Conservation (phyloP, 2,888 invertebrate genomes). For the Microctonus hyperodae region DNA sequence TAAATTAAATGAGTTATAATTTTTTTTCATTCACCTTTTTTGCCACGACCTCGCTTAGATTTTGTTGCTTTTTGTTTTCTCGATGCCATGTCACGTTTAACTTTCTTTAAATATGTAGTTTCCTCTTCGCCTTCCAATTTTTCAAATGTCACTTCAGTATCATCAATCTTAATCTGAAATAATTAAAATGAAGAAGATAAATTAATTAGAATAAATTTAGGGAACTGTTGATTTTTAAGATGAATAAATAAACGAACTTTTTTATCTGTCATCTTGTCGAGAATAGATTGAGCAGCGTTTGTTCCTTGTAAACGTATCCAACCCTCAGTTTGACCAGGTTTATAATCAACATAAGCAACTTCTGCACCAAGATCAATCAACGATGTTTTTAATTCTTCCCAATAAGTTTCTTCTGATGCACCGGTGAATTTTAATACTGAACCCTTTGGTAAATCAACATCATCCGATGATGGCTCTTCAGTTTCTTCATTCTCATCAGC, state of each 20-base stretch:
- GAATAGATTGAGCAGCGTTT: conserved; percentile 72
- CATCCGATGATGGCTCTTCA: conserved; percentile 41
- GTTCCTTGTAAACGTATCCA: conserved; percentile 76
- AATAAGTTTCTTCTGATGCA: conserved; percentile 68
- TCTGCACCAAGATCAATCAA: conserved; percentile 69
- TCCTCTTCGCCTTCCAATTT: conserved; percentile 58
- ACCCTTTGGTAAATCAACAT: conserved; percentile 70
- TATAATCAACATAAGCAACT: conserved; percentile 79
- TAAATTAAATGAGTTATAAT: no score
- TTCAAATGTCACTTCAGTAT: conserved; percentile 46
- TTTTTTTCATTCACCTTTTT: no score
- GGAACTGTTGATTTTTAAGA: not conserved
- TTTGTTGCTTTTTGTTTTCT: conserved; percentile 63
- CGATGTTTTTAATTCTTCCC: conserved; percentile 79
- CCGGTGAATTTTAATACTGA: conserved; percentile 77
- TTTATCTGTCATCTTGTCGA: conserved; percentile 71
- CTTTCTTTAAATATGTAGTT: conserved; percentile 50
- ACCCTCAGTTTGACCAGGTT: conserved; percentile 76
- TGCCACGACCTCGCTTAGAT: conserved; percentile 61
- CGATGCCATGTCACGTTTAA: conserved; percentile 59
- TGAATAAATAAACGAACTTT: conserved; percentile 65
- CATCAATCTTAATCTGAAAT: conserved; percentile 58
- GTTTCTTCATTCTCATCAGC: conserved; percentile 43
- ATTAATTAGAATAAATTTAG: not conserved
- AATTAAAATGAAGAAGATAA: not conserved